Base-by-base conservation (phyloP, 1,140 invertebrate species). In the Lasaia peninsularis region DNA sequence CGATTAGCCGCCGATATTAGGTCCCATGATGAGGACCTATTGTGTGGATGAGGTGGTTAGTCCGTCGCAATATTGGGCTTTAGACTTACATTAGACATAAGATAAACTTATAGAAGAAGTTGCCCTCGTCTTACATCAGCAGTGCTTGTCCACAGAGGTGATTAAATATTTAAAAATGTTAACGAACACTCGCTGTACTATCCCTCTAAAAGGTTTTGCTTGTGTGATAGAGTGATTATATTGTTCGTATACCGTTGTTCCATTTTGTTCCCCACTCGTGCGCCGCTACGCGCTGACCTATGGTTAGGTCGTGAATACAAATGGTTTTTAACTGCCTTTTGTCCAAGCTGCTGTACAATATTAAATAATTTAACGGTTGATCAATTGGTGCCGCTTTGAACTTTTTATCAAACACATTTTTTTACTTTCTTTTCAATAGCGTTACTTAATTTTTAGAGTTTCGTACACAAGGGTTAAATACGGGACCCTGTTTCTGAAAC, bases 261-360 rank as follows among this genome's bases (percentile, higher is more conserved):
- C 32, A 33, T 52, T 37, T 37, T 37, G 6, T 28, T 28, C 8
- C 24, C 24, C 8, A 28, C n/a, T 32, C 51, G 16, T 18, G 31
- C 49, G 58, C 62, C 56, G 58, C 44, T 67, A 64, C 50, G 44
- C 56, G 44, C 21, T 56, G 62, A 60, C 62, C 62, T 44, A 49
- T 62, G 40, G 65, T 62, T 54, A 57, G 49, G 62, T 56, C 54
- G 16, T 57, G 65, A 35, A 68, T 65, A 68, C 59, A 35, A 49
- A 68, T 58, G 52, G 31, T 40, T 32, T 52, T 52, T 33, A 32
- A 52, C 24, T 33, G 31, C 12, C 28, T 24, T 24, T 16, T 14
- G 11, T 52, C 31, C 5, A 16, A 16, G 20, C 34, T 20, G 16
- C n/a, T 10, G 21, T 10, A 16, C 24, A 44, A 8, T n/a, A 24